Base-by-base conservation (phyloP, 2,888 invertebrate genomes). In the Fabriciana adippe region DNA sequence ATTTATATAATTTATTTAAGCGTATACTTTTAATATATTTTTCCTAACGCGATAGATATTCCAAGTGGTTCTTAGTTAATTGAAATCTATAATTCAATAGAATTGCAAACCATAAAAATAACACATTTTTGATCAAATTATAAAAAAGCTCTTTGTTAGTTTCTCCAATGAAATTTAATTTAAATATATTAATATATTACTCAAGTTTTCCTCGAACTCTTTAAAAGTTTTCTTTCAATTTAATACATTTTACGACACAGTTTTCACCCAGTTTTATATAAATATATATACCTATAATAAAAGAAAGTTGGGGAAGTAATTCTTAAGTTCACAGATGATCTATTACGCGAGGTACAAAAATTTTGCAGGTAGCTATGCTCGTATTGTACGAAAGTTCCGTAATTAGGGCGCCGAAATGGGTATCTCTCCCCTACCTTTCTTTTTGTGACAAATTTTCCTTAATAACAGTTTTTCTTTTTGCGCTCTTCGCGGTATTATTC, bases 401-500 rank as follows among this genome's bases (percentile, higher is more conserved):
- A 75, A 75, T 75, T 74, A 72, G 72, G 74, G 66, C 73, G 70
- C 69, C 71, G 64, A 72, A 73, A 75, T 73, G 67, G 67, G 66
- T 73, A 68, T 72, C 71, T 69, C 72, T 64, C 71, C 69, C 71
- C 70, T 71, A 72, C 72, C 67, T 70, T 69, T 64, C 70, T 71
- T 73, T 72, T 73, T 68, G 71, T 70, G 69, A 71, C 72, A 75
- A 69, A 68, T 73, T 73, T 74, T 72, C 71, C 69, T 70, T 71
- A 72, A 73, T 72, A 73, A 72, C 68, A 61, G 70, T 71, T 74
- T 74, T 70, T 68, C 72, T 72, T 67, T 72, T 59, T 64, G 48
- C 48, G 61, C 66, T 70, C 70, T 67, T 67, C 66, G 62, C 56
- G 66, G 66, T 57, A 65, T 72, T 72, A 66, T 71, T 63, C 59